Percentiles rank a stretch among this genome's conserved stretches.
phyloP scores from a whole-genome alignment of 2,888 invertebrate genomes.

The Helleia helle region DNA sequence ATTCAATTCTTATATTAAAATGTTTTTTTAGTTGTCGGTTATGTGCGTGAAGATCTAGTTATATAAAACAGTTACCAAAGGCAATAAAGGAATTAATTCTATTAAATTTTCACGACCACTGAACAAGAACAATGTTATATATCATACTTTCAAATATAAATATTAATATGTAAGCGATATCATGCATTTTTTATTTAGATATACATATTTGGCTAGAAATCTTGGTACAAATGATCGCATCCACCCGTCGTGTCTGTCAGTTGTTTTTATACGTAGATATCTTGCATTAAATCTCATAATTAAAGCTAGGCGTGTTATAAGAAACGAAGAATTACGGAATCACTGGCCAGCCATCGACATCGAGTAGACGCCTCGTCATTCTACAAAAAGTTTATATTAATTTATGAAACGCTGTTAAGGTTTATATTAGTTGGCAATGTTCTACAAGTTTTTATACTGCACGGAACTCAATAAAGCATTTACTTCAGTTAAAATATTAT shows the following conservation, averaged over 20 bases:
- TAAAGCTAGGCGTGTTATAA: conserved; percentile 36
- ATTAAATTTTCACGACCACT: background rate
- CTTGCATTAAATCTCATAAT: conserved; percentile 45
- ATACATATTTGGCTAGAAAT: background rate
- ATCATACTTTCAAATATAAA: conserved; percentile 1
- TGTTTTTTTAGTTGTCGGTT: too few species aligned
- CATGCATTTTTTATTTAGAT: background rate
- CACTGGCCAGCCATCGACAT: conserved; percentile 11
- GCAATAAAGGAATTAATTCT: background rate
- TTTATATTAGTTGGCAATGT: too few species aligned
- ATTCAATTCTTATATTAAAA: too few species aligned
- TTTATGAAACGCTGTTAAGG: too few species aligned
- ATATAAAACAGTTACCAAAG: background rate
- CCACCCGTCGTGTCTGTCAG: conserved; percentile 24
- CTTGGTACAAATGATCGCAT: conserved; percentile 10
- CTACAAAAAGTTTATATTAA: conserved; percentile 10
- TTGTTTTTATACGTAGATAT: conserved; percentile 37
- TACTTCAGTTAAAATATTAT: too few species aligned
- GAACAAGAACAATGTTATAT: conserved; percentile 1
- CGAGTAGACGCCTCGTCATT: conserved; percentile 5
- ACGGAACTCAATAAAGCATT: too few species aligned
- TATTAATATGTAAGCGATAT: conserved; percentile 3
- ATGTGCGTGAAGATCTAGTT: background rate
- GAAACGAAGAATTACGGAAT: conserved; percentile 16
- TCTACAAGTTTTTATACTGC: too few species aligned